Base-by-base conservation (phyloP, 2,113 vertebrate species). In the Paralichthys olivaceus region DNA sequence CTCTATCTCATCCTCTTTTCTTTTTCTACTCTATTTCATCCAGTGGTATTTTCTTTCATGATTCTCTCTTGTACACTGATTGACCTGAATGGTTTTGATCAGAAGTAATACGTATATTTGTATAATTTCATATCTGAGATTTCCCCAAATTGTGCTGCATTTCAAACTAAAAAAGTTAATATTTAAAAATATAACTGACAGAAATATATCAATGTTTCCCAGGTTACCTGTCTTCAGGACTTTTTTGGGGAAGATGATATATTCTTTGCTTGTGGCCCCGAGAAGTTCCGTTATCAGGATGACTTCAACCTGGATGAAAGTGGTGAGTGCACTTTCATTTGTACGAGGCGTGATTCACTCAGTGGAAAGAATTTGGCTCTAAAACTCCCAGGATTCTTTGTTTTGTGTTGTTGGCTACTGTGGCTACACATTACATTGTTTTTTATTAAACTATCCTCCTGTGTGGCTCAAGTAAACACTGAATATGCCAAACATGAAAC, bases 251-350 rank as follows among this genome's bases (percentile, higher is more conserved):
- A 99, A 0, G 98, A 99, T 90, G 98, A 99, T 86, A 99, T 99
- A 90, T 99, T 99, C 93, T 95, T 99, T 91, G 98, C 98, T 66
- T 99, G 98, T 87, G 98, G 98, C 82, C 97, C 98, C 29, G 98
- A 99, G 94, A 99, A 99, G 92, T 99, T 99, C 90, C 97, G 98
- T 86, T 99, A 99, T 92, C 98, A 99, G 86, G 98, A 99, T 92
- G 98, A 99, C 91, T 99, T 99, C 93, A 95, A 97, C 84, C 93
- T 99, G 94, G 97, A 99, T 95, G 97, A 99, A 91, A 96, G 89
- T 88, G 98, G 98, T 98, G 92, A 83, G 90, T 61, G 23, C 23
- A 58, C 0, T 55, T 62, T 62, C 1, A 19, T 51, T 23, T 43
- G 9, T 32, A 12, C 1, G 0, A 45, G 14, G 26, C 15, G 59